These are phyloP conservation scores for Balanococcus diminutus DNA, from an alignment of 2,888 invertebrate species.

Conservation along the genomic window DNA sequence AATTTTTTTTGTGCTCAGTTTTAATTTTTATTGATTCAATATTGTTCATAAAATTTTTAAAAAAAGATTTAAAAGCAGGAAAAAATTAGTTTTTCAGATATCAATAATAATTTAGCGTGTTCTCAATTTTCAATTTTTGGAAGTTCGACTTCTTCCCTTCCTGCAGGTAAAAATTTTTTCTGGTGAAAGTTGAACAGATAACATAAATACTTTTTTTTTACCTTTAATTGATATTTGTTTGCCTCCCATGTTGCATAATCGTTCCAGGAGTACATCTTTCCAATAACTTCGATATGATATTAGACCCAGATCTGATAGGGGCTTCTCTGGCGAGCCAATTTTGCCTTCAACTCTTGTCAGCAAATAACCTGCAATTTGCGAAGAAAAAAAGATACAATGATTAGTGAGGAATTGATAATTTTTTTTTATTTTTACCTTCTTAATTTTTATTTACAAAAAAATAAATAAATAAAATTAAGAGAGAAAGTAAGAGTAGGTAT, in stretches of 20 bases:
- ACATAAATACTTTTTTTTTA: no score
- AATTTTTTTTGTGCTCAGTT: slow-evolving; percentile 30
- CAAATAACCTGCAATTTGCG: slow-evolving; percentile 85
- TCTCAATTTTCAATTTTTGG: no score
- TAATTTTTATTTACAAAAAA: no score
- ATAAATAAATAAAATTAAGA: no score
- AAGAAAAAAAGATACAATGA: neutral
- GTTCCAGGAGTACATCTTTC: slow-evolving; percentile 93
- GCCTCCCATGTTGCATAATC: slow-evolving; percentile 87
- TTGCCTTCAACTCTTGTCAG: slow-evolving; percentile 94
- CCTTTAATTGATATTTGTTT: slow-evolving; percentile 90
- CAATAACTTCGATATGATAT: slow-evolving; percentile 98
- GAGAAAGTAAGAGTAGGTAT: no score
- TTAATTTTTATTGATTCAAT: slow-evolving; percentile 42
- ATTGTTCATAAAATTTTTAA: no score
- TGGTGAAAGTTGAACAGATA: no score
- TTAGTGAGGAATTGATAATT: neutral
- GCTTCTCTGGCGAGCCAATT: slow-evolving; percentile 99
- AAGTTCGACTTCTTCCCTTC: no score
- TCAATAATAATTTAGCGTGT: no score
- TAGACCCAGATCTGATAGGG: slow-evolving; percentile 94
- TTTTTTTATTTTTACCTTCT: no score
- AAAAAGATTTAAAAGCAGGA: no score
- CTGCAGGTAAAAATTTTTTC: neutral
- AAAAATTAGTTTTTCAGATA: no score